These are phyloP conservation scores for Paralinhomoeus sp. DNA, from an alignment of 2,888 invertebrate species.

Conservation along the genomic window DNA sequence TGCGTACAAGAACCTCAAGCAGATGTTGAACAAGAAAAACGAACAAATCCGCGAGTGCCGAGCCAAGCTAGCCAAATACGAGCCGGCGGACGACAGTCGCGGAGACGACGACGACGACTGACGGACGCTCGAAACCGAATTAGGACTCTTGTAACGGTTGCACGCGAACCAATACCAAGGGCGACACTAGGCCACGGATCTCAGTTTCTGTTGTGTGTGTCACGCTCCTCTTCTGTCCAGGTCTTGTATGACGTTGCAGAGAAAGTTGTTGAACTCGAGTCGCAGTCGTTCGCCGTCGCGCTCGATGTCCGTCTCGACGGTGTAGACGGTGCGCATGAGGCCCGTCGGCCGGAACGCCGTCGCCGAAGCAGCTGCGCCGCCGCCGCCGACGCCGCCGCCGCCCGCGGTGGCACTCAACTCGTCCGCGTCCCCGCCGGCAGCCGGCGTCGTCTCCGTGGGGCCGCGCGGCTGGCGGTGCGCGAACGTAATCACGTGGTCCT, in stretches of 20 bases:
- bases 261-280: slow-evolving; percentile 24
- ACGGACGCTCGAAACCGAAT: too few species aligned
- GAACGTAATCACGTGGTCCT: slow-evolving; percentile 43
- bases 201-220: too few species aligned
- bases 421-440: not conserved
- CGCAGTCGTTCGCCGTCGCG: slow-evolving; percentile 23
- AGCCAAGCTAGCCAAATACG: slow-evolving; percentile 27
- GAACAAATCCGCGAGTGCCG: slow-evolving; percentile 33
- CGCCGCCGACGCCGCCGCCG: too few species aligned
- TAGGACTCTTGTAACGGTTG: too few species aligned
- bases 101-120: slow-evolving; percentile 1
- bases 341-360: not conserved
- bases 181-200: too few species aligned
- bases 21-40: slow-evolving; percentile 37
- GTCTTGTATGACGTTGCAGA: slow-evolving; percentile 21
- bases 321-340: slow-evolving; percentile 1
- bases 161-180: too few species aligned
- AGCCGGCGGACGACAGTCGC: slow-evolving; percentile 1
- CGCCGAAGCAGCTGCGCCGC: not conserved
- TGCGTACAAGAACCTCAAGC: slow-evolving; percentile 37
- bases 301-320: slow-evolving; percentile 22
- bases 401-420: not conserved
- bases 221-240: too few species aligned
- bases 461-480: slow-evolving; percentile 25
- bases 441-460: too few species aligned